Evolutionary conservation across 2,888 invertebrate species (phyloP).

Genomic region (Coenonympha arcania): DNA sequence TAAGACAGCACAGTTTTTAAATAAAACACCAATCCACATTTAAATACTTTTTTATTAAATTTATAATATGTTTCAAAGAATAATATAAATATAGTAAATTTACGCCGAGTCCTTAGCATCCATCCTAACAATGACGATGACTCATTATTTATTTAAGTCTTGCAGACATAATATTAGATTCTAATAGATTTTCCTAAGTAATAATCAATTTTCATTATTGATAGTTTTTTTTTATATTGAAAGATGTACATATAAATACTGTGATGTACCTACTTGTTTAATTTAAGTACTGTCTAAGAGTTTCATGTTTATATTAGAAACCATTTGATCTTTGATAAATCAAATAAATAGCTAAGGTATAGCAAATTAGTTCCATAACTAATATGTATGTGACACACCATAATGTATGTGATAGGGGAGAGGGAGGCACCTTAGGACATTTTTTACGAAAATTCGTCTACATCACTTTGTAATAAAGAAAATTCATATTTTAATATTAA

Average conservation of each 20-base stretch:
- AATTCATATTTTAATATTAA: no score
- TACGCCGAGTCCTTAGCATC: slow-evolving; percentile 40
- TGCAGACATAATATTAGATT: slow-evolving; percentile 45
- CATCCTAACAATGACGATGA: slow-evolving; percentile 45
- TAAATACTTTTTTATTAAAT: slow-evolving; percentile 72
- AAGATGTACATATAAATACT: slow-evolving; percentile 17
- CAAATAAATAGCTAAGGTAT: no score
- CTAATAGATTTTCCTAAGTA: slow-evolving; percentile 32
- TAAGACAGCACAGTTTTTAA: no score
- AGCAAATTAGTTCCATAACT: no score
- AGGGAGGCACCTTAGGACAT: no score
- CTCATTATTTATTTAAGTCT: slow-evolving; percentile 38
- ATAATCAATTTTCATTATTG: slow-evolving; percentile 11
- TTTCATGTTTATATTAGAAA: background rate
- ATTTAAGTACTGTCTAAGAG: background rate
- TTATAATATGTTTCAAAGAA: slow-evolving; percentile 73
- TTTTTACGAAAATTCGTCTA: no score
- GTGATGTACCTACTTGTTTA: slow-evolving; percentile 19
- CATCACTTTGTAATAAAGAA: no score
- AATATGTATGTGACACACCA: no score
- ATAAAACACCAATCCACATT: slow-evolving; percentile 57
- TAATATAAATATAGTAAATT: slow-evolving; percentile 72
- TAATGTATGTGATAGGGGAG: no score
- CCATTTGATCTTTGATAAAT: background rate
- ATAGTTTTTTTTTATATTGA: slow-evolving; percentile 18